Base-by-base conservation (phyloP, 2,797 vertebrate genomes). In the Gambelia wislizenii region DNA sequence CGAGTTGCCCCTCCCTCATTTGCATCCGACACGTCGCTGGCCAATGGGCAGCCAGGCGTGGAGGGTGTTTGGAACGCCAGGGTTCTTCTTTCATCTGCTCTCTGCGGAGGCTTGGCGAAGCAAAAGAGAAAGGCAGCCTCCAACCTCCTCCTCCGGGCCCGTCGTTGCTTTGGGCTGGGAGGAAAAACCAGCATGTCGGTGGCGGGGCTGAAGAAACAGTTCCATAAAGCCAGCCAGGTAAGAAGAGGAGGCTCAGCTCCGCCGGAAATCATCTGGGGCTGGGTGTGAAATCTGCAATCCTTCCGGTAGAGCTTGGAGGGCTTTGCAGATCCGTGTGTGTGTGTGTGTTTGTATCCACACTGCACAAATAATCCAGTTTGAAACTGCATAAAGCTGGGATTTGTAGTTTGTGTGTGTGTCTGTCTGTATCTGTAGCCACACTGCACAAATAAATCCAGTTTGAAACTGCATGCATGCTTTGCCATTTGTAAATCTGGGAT, bases 161-260 rank as follows among this genome's bases (percentile, higher is more conserved):
- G 0, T 20, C 44, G 74, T 9, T 27, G 7, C 9, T 39, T 2
- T 30, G 0, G 59, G 14, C 33, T 54, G 81, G 22, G 18, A 87
- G 25, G 56, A 3, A 72, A 2, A 2, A 25, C 52, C 36, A 96
- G 93, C 94, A 99, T 99, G 98, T 99, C 98, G 90, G 98, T 98
- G 96, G 98, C 98, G 86, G 98, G 98, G 93, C 97, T 99, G 91
- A 99, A 98, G 97, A 99, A 99, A 93, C 98, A 99, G 97, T 98
- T 99, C 92, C 98, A 99, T 96, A 99, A 99, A 97, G 98, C 98
- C 95, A 99, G 98, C 93, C 98, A 99, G 98, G 98, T 99, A 97
- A 89, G 97, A 86, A 95, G 67, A 72, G 27, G 59, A 81, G 69
- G 30, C 6, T n/a, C 16, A 36, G 16, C n/a, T 44, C 54, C 13